Evolutionary conservation across 1,140 invertebrate species (phyloP).

Genomic region (Anastrepha obliqua): DNA sequence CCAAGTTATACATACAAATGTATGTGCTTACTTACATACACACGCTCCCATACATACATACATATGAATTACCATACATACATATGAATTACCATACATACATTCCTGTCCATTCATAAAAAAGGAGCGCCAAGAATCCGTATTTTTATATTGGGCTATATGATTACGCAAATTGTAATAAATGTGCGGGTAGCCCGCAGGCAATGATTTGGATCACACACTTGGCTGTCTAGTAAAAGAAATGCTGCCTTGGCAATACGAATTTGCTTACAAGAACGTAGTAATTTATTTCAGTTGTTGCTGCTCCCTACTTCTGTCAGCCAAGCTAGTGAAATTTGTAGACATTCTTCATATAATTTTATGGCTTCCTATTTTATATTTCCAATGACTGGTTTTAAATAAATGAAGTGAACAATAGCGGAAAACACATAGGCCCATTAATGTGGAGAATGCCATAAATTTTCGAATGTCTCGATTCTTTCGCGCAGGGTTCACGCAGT

Average conservation of each 20-base stretch:
- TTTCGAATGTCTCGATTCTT: no score
- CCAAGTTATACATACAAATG: no score
- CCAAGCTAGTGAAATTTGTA: background rate
- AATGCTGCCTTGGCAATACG: background rate
- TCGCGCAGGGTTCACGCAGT: no score
- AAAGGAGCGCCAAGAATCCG: constrained; percentile 29
- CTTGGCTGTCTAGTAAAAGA: background rate
- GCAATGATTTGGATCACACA: background rate
- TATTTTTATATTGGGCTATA: constrained; percentile 3
- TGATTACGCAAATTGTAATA: background rate
- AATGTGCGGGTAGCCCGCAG: background rate
- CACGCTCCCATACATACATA: background rate
- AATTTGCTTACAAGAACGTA: background rate
- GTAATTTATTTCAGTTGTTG: background rate
- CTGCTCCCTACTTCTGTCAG: background rate
- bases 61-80: no score
- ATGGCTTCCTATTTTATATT: constrained; percentile 26
- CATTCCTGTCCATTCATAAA: background rate
- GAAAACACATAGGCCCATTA: no score
- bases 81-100: no score
- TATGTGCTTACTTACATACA: background rate
- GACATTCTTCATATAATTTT: background rate
- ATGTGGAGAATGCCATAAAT: no score
- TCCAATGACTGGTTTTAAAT: background rate
- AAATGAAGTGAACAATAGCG: background rate